phyloP scores from a whole-genome alignment of 1,140 invertebrate genomes.

The Achroia grisella region DNA sequence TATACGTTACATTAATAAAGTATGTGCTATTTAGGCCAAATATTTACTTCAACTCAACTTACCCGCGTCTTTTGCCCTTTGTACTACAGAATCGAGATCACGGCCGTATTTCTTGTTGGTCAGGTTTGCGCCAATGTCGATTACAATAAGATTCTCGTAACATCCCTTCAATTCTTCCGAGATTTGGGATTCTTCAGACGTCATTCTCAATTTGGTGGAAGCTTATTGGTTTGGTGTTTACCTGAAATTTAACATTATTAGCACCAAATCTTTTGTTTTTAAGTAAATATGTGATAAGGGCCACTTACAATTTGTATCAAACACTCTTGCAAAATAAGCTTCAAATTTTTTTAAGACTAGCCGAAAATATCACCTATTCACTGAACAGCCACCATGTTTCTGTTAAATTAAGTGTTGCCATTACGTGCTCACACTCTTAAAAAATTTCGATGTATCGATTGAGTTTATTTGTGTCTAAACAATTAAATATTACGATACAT shows the following conservation, averaged over 20 bases:
- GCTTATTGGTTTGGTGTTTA: constrained; percentile 68
- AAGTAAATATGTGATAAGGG: constrained; percentile 1
- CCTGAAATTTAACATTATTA: constrained; percentile 27
- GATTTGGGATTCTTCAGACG: constrained; percentile 67
- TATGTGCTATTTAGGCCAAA: constrained; percentile 10
- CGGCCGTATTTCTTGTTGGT: constrained; percentile 95
- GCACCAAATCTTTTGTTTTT: neutral
- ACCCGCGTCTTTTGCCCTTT: constrained; percentile 94
- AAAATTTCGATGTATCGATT: no score
- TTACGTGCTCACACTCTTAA: no score
- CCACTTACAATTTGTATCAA: constrained; percentile 67
- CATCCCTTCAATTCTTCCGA: constrained; percentile 64
- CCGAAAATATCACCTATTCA: constrained; percentile 55
- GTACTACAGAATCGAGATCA: constrained; percentile 93
- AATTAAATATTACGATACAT: no score
- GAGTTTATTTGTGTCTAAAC: no score
- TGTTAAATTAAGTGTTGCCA: constrained; percentile 6
- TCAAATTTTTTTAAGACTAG: constrained; percentile 58
- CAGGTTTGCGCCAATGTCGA: constrained; percentile 95
- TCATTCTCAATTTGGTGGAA: constrained; percentile 64
- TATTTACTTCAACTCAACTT: constrained; percentile 5
- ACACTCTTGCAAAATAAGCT: constrained; percentile 70
- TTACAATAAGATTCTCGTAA: constrained; percentile 92
- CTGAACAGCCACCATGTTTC: constrained; percentile 69
- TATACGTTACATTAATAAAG: constrained; percentile 9